Evolutionary conservation across 2,113 vertebrate genomes (phyloP), one percentile per base, ranked within the genome.

Genomic region (Noctilio leporinus): DNA sequence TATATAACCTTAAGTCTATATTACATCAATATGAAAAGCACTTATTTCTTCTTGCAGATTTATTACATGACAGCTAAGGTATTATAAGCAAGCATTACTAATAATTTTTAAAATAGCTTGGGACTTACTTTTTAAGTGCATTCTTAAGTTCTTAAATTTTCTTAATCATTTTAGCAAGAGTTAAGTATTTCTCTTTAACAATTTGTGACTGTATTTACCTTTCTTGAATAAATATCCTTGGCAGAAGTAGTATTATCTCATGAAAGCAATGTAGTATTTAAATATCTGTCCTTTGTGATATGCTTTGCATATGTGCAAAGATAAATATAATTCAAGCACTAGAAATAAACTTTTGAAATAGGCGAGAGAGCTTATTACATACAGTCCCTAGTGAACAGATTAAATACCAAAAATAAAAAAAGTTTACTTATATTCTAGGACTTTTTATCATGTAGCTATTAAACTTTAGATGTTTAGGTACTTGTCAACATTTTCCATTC

Each of bases 1-100:
- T n/a, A n/a, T n/a, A n/a, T n/a, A n/a, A n/a, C n/a, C n/a, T 77
- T 86, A 95, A 91, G 75, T 24, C 47, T 45, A 72, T 43, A 81
- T 53, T 92, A 76, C 1, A 57, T 76, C 64, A 78, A 75, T 55
- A 82, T 89, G 17, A 90, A 95, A 85, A 81, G 12, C 3, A 86
- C 33, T 87, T 91, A 86, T 86, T 96, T 95, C 51, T 19, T 83
- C 19, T 92, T 70, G 22, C 12, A 95, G 53, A 80, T 96, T 47
- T 87, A 81, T 82, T 92, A 73, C 64, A 16, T 73, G 51, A 89
- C 55, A 38, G 28, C 67, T 81, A 86, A 81, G 92, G 57, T 38
- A 76, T 9, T 89, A 75, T 80, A 80, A 43, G 24, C 40, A 76
- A 49, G 8, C 1, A 95, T 57, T 75, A 49, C 11, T 3, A 86